These are phyloP conservation scores for Xiphorhynchus elegans DNA, from an alignment of 2,113 vertebrate genomes.

Conservation along the genomic window DNA sequence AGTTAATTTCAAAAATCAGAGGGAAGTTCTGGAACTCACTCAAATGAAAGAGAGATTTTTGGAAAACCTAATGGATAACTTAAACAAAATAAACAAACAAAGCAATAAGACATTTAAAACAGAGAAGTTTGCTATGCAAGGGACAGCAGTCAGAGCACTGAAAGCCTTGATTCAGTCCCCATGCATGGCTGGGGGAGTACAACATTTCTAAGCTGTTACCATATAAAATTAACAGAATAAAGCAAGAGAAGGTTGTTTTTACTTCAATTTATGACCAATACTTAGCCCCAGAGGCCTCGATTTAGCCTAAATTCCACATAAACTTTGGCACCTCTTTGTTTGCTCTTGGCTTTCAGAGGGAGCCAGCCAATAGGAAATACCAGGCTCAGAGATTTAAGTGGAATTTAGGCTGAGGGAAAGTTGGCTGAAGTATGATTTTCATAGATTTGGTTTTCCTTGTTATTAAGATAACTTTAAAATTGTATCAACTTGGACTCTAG, in stretches of 20 bases:
- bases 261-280: neutral
- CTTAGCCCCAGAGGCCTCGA: neutral
- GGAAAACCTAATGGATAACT: neutral
- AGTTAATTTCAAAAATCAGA: neutral
- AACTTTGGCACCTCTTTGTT: neutral
- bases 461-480: neutral
- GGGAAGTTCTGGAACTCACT: neutral
- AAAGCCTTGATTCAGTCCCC: neutral
- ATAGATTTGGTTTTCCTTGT: neutral
- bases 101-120: neutral
- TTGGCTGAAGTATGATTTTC: neutral
- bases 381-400: neutral
- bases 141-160: neutral
- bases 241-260: neutral
- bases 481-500: neutral
- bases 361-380: neutral
- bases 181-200: fast-evolving
- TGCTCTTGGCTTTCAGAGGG: neutral
- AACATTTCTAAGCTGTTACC: neutral
- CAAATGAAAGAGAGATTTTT: neutral
- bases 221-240: neutral
- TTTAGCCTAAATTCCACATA: neutral
- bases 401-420: neutral
- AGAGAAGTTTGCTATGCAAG: neutral
- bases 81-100: neutral